These are phyloP conservation scores for Holocentrus rufus DNA, from an alignment of 2,797 vertebrate genomes.

Conservation along the genomic window DNA sequence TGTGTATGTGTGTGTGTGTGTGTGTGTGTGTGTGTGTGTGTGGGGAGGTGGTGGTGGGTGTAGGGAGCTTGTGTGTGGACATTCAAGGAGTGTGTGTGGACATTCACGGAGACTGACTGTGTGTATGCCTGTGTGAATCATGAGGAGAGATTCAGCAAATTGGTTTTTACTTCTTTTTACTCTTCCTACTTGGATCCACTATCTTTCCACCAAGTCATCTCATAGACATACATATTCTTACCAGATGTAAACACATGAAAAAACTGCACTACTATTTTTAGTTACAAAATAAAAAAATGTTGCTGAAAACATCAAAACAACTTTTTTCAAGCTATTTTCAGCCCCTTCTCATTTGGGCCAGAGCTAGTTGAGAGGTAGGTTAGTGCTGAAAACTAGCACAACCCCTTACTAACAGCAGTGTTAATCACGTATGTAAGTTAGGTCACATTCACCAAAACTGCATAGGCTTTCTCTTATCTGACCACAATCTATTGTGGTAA, in stretches of 20 bases:
- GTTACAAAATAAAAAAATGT: too few species aligned
- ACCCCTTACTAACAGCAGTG: constrained; percentile 9
- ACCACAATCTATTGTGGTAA: constrained; percentile 41
- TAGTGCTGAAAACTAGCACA: not conserved
- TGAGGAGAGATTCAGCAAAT: not conserved
- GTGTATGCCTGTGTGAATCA: not conserved
- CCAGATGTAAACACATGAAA: too few species aligned
- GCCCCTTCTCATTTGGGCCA: not conserved
- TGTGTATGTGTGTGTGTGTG: constrained; percentile 30
- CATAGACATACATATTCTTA: not conserved
- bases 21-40: constrained; percentile 22
- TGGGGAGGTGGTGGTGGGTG: not conserved
- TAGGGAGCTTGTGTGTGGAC: not conserved
- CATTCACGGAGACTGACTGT: not conserved
- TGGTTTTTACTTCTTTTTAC: not conserved
- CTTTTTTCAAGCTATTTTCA: not conserved
- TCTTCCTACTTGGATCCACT: not conserved
- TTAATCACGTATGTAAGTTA: constrained; percentile 26
- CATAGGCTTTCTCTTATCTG: constrained; percentile 57
- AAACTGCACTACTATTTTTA: too few species aligned
- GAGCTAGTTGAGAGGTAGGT: not conserved
- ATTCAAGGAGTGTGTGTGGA: not conserved
- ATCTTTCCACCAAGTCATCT: not conserved
- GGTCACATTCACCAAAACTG: constrained; percentile 55
- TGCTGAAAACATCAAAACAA: not conserved